These are phyloP conservation scores for Brevimyrus niger DNA, from an alignment of 2,113 vertebrate species.

Conservation along the genomic window DNA sequence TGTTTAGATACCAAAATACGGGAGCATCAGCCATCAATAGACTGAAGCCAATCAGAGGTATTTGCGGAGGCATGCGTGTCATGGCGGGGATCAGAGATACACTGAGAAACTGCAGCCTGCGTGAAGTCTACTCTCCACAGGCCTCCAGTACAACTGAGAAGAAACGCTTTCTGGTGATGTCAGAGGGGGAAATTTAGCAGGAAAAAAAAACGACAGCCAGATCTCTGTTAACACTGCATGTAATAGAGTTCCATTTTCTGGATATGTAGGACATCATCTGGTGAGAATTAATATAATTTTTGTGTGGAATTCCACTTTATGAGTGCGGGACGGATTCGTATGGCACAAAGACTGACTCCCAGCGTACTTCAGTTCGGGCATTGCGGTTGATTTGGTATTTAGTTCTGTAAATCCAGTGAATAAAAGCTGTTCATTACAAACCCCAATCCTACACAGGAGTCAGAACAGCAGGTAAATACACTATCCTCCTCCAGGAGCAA, in stretches of 20 bases:
- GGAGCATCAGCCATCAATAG: not conserved
- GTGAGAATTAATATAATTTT: not conserved
- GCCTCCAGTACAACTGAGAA: not conserved
- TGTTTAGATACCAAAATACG: not conserved
- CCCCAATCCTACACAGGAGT: not conserved
- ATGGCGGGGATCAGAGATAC: not conserved
- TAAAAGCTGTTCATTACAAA: not conserved
- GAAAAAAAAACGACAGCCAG: not conserved
- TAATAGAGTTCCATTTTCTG: not conserved
- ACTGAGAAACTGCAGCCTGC: not conserved
- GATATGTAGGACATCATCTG: constrained; percentile 2
- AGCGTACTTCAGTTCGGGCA: not conserved
- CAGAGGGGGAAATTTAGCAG: not conserved
- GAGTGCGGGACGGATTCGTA: not conserved
- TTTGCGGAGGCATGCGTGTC: not conserved
- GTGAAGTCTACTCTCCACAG: not conserved
- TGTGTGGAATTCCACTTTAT: not conserved
- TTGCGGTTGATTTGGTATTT: not conserved
- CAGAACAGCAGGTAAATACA: not conserved
- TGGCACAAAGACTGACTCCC: not conserved
- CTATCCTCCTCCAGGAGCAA: not conserved
- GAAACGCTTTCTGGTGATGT: not conserved
- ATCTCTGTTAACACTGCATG: not conserved
- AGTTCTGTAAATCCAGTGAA: not conserved
- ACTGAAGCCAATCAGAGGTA: not conserved